A percentile compares a stretch with the other conserved stretches of the same genome.
These are phyloP conservation scores for Siderastrea siderea DNA, from an alignment of 92 coral and sea anemone genomes.

Conservation along the genomic window DNA sequence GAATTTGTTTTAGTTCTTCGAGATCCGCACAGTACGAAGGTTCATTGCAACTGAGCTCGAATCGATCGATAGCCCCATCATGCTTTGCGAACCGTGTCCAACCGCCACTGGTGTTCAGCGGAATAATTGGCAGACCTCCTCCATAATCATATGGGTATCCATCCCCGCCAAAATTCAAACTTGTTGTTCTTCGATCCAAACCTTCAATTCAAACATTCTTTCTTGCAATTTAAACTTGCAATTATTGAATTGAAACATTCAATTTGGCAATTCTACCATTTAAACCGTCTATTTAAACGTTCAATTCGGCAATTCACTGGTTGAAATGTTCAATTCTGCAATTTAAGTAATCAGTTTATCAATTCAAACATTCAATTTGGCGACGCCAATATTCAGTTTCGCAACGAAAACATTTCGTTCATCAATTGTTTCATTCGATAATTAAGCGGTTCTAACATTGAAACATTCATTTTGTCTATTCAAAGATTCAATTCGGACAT, in stretches of 20 bases:
- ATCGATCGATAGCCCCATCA: too few relatives aligned
- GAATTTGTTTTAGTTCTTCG: too few relatives aligned
- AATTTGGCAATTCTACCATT: not conserved
- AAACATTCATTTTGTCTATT: not conserved
- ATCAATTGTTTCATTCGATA: too few relatives aligned
- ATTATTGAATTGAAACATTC: not conserved
- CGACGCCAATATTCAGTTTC: not conserved
- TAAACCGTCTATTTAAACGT: not conserved
- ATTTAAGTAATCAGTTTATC: not conserved
- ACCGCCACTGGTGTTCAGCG: too few relatives aligned
- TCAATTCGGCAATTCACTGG: not conserved
- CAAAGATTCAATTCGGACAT: not conserved
- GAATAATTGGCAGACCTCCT: too few relatives aligned
- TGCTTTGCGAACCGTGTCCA: too few relatives aligned
- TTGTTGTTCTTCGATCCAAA: too few relatives aligned
- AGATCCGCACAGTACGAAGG: too few relatives aligned
- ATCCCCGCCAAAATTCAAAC: too few relatives aligned
- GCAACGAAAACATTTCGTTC: not conserved
- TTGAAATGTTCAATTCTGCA: not conserved
- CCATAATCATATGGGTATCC: too few relatives aligned
- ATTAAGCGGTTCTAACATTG: not conserved
- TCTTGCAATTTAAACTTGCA: too few relatives aligned
- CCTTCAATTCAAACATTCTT: not conserved
- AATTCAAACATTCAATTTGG: not conserved
- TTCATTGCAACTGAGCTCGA: too few relatives aligned